phyloP scores from a whole-genome alignment of 2,797 vertebrate species.

The Myiothlypis chrysogaster region DNA sequence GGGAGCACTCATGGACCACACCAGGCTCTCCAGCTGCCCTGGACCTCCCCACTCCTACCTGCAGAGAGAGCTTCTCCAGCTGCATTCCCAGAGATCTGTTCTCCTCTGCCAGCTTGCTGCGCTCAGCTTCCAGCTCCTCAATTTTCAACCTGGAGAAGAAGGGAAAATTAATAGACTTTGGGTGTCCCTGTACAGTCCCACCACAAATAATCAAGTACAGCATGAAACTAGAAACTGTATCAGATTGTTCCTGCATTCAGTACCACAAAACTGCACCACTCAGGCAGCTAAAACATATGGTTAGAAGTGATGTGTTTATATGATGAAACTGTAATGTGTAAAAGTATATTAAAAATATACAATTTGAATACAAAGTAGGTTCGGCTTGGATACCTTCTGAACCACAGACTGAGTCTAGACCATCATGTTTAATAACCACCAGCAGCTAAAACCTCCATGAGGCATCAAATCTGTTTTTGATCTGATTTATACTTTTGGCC shows the following conservation, averaged over 20 bases:
- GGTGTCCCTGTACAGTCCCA: background rate
- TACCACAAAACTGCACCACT: background rate
- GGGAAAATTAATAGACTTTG: background rate
- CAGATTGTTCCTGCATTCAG: background rate
- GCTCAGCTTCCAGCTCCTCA: constrained; percentile 89
- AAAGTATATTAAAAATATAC: background rate
- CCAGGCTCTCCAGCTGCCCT: background rate
- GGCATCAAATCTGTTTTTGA: constrained; percentile 35
- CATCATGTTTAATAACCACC: background rate
- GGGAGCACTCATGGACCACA: fast-evolving
- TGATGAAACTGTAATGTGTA: background rate
- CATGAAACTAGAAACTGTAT: background rate
- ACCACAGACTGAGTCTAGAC: background rate
- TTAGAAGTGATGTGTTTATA: background rate
- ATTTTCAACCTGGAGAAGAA: constrained; percentile 84
- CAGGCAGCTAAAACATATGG: background rate
- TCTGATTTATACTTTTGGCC: constrained; percentile 56
- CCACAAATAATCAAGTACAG: background rate
- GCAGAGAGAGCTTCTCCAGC: constrained; percentile 86
- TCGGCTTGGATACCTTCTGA: background rate
- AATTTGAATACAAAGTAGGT: background rate
- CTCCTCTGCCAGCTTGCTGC: constrained; percentile 84
- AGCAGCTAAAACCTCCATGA: constrained; percentile 11
- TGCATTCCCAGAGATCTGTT: constrained; percentile 86
- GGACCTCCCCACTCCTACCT: constrained; percentile 74